Evolutionary conservation across 2,888 invertebrate genomes (phyloP).

Genomic region (Herminia tarsipennalis): DNA sequence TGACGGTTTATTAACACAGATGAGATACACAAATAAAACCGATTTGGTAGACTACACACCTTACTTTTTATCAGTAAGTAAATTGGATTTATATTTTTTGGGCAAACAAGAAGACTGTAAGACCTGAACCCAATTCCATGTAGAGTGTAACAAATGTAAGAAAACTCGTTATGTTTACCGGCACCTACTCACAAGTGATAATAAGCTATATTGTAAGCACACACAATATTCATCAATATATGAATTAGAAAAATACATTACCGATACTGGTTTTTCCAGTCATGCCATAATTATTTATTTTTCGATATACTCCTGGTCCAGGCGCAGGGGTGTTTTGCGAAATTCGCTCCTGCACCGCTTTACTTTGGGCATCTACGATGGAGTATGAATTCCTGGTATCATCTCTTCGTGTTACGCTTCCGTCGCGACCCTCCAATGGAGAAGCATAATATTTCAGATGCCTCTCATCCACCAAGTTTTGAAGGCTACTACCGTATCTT

Average conservation of each 20-base stretch:
- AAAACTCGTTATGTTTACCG: too few species aligned
- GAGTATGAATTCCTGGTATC: slow-evolving; percentile 74
- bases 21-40: too few species aligned
- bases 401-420: slow-evolving; percentile 50
- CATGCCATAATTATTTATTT: slow-evolving; percentile 66
- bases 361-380: slow-evolving; percentile 65
- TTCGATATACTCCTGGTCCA: slow-evolving; percentile 75
- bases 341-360: slow-evolving; percentile 58
- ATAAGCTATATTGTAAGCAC: too few species aligned
- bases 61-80: too few species aligned
- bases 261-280: slow-evolving; percentile 45
- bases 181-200: too few species aligned
- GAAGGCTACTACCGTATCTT: slow-evolving; percentile 72
- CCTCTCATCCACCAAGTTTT: slow-evolving; percentile 72
- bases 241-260: background rate
- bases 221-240: background rate
- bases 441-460: slow-evolving; percentile 70
- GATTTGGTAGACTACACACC: too few species aligned
- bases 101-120: too few species aligned
- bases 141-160: too few species aligned
- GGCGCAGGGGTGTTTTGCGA: slow-evolving; percentile 66
- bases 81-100: too few species aligned
- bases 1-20: too few species aligned
- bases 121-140: too few species aligned
- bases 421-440: slow-evolving; percentile 55